Evolutionary conservation across 92 coral and sea anemone species (phyloP).

Genomic region (Anthopleura xanthogrammica): DNA sequence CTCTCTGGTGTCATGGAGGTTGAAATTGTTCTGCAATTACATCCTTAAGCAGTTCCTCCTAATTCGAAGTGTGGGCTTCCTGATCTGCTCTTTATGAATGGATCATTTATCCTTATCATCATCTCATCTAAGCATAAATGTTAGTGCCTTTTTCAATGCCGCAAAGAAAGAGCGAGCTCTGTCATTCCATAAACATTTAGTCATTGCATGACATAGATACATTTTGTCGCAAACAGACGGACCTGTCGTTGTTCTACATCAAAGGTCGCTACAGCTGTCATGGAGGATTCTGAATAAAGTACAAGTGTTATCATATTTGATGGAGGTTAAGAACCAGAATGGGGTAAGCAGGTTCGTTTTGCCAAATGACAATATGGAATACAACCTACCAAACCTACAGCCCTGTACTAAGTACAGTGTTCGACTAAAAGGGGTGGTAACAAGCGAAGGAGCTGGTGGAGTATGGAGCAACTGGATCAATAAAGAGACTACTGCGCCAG

Average conservation of each 20-base stretch:
- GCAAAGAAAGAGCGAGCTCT: no score
- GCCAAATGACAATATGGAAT: neutral
- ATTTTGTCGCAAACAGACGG: no score
- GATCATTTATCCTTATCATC: no score
- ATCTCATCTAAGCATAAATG: no score
- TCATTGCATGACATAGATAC: no score
- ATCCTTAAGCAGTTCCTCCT: no score
- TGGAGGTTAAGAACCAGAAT: neutral
- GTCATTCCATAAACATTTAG: no score
- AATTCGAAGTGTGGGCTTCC: no score
- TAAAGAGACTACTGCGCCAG: constrained; percentile 1
- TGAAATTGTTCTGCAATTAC: no score
- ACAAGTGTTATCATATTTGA: neutral
- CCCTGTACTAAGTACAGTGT: constrained; percentile 14
- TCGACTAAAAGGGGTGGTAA: constrained; percentile 9
- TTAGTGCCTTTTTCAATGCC: no score
- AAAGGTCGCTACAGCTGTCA: neutral
- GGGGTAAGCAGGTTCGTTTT: neutral
- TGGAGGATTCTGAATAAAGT: neutral
- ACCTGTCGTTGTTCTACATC: neutral
- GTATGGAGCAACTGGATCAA: constrained; percentile 1
- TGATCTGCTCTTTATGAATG: no score
- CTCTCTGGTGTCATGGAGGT: no score
- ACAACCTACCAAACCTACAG: constrained; percentile 20
- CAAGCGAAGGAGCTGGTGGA: neutral